These are phyloP conservation scores for Martes martes DNA, from an alignment of 2,113 vertebrate species.

Conservation along the genomic window DNA sequence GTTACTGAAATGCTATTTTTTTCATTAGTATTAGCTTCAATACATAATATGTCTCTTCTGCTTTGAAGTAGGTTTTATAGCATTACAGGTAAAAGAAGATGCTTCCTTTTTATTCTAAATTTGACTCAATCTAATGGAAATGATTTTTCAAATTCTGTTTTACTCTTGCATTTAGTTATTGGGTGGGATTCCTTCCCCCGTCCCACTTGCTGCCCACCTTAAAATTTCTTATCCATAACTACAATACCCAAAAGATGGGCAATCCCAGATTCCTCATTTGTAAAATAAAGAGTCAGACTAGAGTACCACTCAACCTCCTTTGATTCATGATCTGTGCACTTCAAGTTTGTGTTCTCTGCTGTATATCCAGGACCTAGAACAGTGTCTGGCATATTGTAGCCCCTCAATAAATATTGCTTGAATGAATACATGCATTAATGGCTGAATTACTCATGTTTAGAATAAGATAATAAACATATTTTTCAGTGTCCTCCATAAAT, in stretches of 20 bases:
- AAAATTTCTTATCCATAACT: background rate
- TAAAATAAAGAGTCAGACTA: background rate
- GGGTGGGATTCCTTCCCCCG: background rate
- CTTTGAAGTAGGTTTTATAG: background rate
- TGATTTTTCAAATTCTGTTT: background rate
- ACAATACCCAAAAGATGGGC: background rate
- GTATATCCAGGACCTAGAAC: background rate
- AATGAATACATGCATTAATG: background rate
- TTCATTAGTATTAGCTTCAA: background rate
- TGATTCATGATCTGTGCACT: background rate
- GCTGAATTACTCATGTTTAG: background rate
- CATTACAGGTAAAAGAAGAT: background rate
- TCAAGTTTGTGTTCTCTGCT: background rate
- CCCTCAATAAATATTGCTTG: background rate
- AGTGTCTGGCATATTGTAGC: background rate
- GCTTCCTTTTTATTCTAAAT: slow-evolving; percentile 6
- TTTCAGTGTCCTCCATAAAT: slow-evolving; percentile 10
- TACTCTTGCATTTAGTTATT: background rate
- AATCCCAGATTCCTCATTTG: background rate
- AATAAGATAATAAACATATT: slow-evolving; percentile 7
- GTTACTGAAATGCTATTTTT: background rate
- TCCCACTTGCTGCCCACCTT: background rate
- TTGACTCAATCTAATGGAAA: background rate
- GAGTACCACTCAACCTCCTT: background rate
- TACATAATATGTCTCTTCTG: background rate